Base-by-base conservation (phyloP, 1,140 invertebrate genomes). In the Mercenaria mercenaria region DNA sequence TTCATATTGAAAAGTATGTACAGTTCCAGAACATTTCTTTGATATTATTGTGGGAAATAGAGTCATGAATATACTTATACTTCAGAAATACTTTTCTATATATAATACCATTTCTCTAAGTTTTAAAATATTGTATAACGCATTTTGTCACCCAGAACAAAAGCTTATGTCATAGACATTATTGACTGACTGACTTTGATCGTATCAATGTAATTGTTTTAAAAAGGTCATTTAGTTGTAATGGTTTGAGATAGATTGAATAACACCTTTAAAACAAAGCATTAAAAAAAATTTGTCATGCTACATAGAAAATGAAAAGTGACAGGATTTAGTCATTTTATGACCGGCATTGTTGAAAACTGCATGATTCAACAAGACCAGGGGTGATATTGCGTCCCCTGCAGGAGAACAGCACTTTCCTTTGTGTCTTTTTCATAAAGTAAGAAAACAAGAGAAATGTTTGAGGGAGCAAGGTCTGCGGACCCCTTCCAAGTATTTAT, bases 221-320 rank as follows among this genome's bases (percentile, higher is more conserved):
- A 39, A n/a, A 59, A 59, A 26, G 4, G 43, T 29, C n/a, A 8
- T 29, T 26, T 26, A 72, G n/a, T 8, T 29, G 29, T 72, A 39
- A 15, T 41, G 37, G 1, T 20, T 72, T 15, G 4, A 37, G 67
- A 41, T 29, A n/a, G 15, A 37, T 23, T 72, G 67, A 13, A 39
- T 72, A 23, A 29, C 67, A 72, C 67, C 11, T 15, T 72, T 72
- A 72, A 39, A 72, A 72, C 67, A 72, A 72, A 72, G n/a, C n/a
- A n/a, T n/a, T n/a, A n/a, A n/a, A n/a, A n/a, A 47, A 34, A 8
- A 20, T 2, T 72, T 29, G 59, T 64, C 8, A 39, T 39, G 34
- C 67, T n/a, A 29, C 29, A 26, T 41, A 23, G 23, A 39, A 39
- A 20, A 37, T 29, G 20, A 39, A 72, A 72, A 72, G 67, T 72